Evolutionary conservation across 2,888 invertebrate genomes (phyloP).

Genomic region (Hypolimnas misippus): DNA sequence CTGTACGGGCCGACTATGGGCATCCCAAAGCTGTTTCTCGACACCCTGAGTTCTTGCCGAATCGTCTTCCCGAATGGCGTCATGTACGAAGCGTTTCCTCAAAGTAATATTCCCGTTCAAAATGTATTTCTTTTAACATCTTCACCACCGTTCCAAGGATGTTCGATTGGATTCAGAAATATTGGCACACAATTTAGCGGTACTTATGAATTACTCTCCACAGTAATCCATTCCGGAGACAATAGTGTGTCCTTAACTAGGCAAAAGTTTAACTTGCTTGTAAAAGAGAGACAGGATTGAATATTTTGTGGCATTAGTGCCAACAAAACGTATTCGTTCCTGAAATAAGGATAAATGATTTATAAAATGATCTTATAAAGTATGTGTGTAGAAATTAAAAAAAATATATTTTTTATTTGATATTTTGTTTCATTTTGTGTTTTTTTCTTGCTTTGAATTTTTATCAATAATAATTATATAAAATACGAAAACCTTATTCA

Average conservation of each 20-base stretch:
- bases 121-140: constrained; percentile 41
- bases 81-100: constrained; percentile 54
- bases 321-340: no score
- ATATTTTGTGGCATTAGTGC: no score
- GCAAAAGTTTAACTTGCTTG: constrained; percentile 52
- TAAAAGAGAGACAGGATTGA: constrained; percentile 45
- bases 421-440: no score
- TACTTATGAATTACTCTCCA: constrained; percentile 56
- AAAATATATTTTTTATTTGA: no score
- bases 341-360: no score
- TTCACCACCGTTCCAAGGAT: constrained; percentile 50
- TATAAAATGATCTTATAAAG: no score
- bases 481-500: no score
- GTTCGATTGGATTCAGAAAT: constrained; percentile 51
- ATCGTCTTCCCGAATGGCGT: constrained; percentile 54
- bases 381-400: no score
- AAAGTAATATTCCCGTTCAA: constrained; percentile 43
- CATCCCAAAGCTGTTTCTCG: constrained; percentile 51
- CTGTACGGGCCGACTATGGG: constrained; percentile 47
- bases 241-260: constrained; percentile 49
- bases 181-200: constrained; percentile 50
- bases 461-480: no score
- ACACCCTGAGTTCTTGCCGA: constrained; percentile 53
- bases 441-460: no score
- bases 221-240: constrained; percentile 46